phyloP scores from a whole-genome alignment of 2,113 vertebrate species.

The Acrocephalus arundinaceus region DNA sequence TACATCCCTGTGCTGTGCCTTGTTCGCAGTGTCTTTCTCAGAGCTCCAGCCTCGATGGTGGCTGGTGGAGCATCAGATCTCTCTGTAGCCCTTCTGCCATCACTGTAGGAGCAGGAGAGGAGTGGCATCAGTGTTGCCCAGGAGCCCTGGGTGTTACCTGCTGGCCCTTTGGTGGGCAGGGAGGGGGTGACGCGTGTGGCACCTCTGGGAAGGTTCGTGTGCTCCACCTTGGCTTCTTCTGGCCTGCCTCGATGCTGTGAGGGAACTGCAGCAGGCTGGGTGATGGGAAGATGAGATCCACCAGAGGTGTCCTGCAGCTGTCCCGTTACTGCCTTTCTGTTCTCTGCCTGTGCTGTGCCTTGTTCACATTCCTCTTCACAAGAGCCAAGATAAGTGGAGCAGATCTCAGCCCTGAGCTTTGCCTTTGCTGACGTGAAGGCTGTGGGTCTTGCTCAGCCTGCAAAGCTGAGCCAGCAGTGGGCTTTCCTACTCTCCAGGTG shows the following conservation, averaged over 20 bases:
- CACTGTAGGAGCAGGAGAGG: not conserved
- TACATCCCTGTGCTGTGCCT: not conserved
- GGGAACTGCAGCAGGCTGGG: not conserved
- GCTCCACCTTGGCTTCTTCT: fast-evolving
- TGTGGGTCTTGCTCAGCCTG: not conserved
- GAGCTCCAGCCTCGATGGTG: fast-evolving
- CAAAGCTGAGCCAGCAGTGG: not conserved
- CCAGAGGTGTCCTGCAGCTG: not conserved
- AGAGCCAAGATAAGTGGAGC: not conserved
- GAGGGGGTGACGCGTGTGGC: fast-evolving
- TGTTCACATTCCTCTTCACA: fast-evolving
- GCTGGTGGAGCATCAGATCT: not conserved
- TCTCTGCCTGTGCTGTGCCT: not conserved
- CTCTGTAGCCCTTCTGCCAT: fast-evolving
- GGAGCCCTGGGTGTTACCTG: not conserved
- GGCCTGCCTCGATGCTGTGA: fast-evolving
- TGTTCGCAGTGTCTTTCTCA: not conserved
- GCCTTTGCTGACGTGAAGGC: fast-evolving
- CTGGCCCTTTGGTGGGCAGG: not conserved
- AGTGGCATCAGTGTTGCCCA: not conserved
- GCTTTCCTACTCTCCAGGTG: fast-evolving
- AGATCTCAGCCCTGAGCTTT: not conserved
- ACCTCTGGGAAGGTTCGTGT: fast-evolving
- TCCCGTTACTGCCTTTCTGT: fast-evolving
- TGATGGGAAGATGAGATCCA: fast-evolving